Conservation (phyloP, 2,888 invertebrate genomes). For the Drosophila nigricruria region DNA sequence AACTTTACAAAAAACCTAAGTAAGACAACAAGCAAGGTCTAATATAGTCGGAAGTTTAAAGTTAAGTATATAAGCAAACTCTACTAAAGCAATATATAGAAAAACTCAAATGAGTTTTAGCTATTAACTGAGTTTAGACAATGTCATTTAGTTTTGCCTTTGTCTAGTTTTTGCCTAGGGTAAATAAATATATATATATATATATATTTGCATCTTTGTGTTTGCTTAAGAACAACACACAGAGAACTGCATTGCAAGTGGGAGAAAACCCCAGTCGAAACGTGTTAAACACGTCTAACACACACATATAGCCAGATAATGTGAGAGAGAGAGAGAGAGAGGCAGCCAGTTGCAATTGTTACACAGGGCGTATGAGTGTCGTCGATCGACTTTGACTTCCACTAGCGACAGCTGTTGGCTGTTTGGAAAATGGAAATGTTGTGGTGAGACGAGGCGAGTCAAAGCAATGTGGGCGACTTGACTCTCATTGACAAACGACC, state of each 20-base stretch:
- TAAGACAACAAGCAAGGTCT: too few relatives aligned
- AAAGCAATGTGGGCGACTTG: conserved; percentile 28
- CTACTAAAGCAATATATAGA: background rate
- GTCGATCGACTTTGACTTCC: conserved; percentile 48
- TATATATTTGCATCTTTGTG: conserved; percentile 6
- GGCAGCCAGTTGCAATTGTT: conserved; percentile 27
- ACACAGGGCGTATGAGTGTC: conserved; percentile 70
- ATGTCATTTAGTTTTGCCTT: background rate
- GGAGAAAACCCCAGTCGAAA: conserved; percentile 41
- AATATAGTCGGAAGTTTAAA: background rate
- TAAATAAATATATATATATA: background rate
- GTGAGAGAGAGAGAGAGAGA: conserved; percentile 1
- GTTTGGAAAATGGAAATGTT: conserved; percentile 45
- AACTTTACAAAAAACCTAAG: background rate
- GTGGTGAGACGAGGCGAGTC: background rate
- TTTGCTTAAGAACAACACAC: conserved; percentile 1
- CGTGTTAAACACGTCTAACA: conserved; percentile 63
- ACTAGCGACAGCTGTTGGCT: conserved; percentile 45
- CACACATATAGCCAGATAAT: background rate
- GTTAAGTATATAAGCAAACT: background rate
- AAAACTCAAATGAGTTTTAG: background rate
- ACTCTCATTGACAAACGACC: conserved; percentile 37
- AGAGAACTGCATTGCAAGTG: conserved; percentile 32
- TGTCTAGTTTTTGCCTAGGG: background rate
- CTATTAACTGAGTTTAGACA: conserved; percentile 7